Conservation (phyloP, 2,113 vertebrate species). For the Cololabis saira region DNA sequence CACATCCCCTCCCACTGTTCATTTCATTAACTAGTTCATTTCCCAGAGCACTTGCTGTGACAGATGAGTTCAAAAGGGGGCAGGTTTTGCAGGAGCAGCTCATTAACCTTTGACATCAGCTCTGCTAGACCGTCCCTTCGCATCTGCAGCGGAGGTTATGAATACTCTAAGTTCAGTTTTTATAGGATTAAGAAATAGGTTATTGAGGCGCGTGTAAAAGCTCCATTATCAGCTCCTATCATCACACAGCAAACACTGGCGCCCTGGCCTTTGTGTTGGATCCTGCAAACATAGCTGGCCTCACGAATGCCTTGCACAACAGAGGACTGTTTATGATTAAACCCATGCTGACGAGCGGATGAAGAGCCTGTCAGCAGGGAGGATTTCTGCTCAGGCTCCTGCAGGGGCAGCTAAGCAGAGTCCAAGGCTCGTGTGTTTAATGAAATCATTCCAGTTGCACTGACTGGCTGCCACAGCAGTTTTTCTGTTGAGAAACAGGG, state of each 20-base stretch:
- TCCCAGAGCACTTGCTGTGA: slow-evolving; percentile 54
- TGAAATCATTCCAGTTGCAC: slow-evolving; percentile 60
- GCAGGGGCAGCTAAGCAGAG: slow-evolving; percentile 70
- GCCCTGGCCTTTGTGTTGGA: background rate
- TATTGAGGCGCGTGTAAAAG: too few species aligned
- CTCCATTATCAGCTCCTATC: background rate
- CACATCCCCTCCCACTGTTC: slow-evolving; percentile 55
- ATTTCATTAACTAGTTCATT: slow-evolving; percentile 68
- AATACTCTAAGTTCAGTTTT: background rate
- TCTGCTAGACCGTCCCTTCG: slow-evolving; percentile 19
- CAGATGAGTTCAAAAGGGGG: slow-evolving; percentile 54
- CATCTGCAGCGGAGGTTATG: slow-evolving; percentile 15
- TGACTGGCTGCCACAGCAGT: slow-evolving; percentile 34
- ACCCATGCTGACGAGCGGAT: slow-evolving; percentile 20
- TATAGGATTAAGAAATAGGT: too few species aligned
- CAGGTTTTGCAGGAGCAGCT: slow-evolving; percentile 35
- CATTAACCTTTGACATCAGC: slow-evolving; percentile 72
- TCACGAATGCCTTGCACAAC: slow-evolving; percentile 24
- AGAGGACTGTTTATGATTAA: slow-evolving; percentile 59
- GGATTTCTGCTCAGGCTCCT: slow-evolving; percentile 76
- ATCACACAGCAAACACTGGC: slow-evolving; percentile 13
- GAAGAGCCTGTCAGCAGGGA: slow-evolving; percentile 22
- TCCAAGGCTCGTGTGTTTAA: slow-evolving; percentile 41
- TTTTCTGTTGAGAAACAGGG: slow-evolving; percentile 45
- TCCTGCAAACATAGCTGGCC: slow-evolving; percentile 22